Conservation (phyloP, 2,113 vertebrate genomes). For the Myanophis thanlyinensis region DNA sequence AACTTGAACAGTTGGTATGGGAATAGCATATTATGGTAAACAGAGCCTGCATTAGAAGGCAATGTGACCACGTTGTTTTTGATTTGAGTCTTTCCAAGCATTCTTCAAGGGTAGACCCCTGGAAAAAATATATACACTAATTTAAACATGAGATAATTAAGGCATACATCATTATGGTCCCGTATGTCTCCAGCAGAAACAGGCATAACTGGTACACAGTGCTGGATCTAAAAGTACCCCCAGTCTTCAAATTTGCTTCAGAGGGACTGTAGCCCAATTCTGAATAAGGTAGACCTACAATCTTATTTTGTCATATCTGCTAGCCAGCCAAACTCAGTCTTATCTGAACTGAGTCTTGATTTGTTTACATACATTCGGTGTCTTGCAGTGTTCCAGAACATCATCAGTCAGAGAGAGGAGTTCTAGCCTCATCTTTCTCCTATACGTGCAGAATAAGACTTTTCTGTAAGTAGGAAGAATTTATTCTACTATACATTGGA, state of each 20-base stretch:
- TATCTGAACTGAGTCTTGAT: not conserved
- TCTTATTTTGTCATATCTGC: not conserved
- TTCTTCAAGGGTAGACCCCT: not conserved
- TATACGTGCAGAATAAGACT: not conserved
- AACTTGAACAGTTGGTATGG: not conserved
- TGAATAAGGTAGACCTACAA: not conserved
- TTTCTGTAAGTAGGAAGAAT: not conserved
- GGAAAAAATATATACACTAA: not conserved
- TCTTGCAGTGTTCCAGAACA: not conserved
- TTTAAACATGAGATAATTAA: not conserved
- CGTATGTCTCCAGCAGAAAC: not conserved
- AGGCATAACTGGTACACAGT: not conserved
- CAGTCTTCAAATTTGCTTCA: not conserved
- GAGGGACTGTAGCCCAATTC: not conserved
- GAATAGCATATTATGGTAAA: not conserved
- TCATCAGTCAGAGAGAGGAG: not conserved
- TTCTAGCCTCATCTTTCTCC: not conserved
- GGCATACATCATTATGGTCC: not conserved
- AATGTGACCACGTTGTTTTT: not conserved
- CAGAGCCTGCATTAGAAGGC: not conserved
- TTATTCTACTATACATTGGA: not conserved
- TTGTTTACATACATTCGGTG: not conserved
- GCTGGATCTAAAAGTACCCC: not conserved
- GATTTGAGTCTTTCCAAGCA: not conserved
- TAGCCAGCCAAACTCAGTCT: not conserved